A percentile compares a stretch with the other conserved stretches of the same genome.
Evolutionary conservation across 2,888 invertebrate genomes (phyloP).

Genomic region (Spisula subtruncata): DNA sequence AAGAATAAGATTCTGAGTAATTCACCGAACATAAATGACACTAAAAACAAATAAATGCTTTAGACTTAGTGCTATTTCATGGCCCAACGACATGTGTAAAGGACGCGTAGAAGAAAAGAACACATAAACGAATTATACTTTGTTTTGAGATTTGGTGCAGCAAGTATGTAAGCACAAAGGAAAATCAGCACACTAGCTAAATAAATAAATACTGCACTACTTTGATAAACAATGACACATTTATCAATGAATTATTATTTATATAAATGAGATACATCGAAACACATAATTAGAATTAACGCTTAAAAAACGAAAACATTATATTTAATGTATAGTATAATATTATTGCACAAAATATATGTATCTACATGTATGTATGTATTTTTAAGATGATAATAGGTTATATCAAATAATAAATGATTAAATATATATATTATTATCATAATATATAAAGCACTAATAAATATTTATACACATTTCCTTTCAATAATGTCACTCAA

Average conservation of each 20-base stretch:
- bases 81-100: neutral
- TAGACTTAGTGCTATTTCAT: too few relatives aligned
- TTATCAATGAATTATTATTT: neutral
- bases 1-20: too few relatives aligned
- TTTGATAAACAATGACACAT: neutral
- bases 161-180: neutral
- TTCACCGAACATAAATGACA: too few relatives aligned
- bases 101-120: neutral
- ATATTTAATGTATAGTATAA: neutral
- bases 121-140: neutral
- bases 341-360: conserved; percentile 20
- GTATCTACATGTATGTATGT: conserved; percentile 2
- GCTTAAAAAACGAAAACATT: conserved; percentile 7
- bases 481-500: neutral
- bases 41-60: too few relatives aligned
- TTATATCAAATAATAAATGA: conserved; percentile 4
- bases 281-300: neutral
- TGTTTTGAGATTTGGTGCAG: neutral
- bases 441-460: neutral
- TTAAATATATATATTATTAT: neutral
- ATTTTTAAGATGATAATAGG: conserved; percentile 1
- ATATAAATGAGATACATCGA: neutral
- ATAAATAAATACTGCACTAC: neutral
- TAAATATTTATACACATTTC: neutral
- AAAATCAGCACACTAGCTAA: neutral